These are phyloP conservation scores for Agrochola lychnidis DNA, from an alignment of 2,888 invertebrate genomes.

Conservation along the genomic window DNA sequence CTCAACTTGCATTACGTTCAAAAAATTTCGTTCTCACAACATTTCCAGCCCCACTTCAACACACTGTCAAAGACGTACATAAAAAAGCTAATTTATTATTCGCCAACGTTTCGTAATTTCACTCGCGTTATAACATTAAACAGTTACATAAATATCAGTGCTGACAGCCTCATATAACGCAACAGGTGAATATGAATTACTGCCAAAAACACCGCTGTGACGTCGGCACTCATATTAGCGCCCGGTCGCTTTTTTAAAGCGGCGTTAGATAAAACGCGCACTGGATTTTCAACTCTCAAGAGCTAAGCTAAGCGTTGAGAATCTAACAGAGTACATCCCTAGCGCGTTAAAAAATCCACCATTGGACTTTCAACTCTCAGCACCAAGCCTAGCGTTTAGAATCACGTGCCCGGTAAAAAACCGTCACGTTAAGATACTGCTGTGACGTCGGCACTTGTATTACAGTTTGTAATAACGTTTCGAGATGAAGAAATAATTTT, in stretches of 20 bases:
- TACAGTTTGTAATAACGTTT: slow-evolving; percentile 34
- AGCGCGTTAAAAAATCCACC: neutral
- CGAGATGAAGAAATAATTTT: slow-evolving; percentile 37
- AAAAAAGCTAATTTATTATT: slow-evolving; percentile 43
- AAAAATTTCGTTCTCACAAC: neutral
- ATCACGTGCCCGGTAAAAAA: neutral
- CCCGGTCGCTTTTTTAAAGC: neutral
- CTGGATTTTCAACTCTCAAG: neutral
- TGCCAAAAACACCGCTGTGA: slow-evolving; percentile 52
- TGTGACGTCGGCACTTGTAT: slow-evolving; percentile 43
- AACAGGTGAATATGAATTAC: slow-evolving; percentile 61
- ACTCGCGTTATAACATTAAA: slow-evolving; percentile 48
- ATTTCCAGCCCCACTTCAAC: too few species aligned
- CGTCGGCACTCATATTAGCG: slow-evolving; percentile 35
- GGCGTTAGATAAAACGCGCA: neutral
- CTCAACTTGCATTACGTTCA: neutral
- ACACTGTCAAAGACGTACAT: neutral
- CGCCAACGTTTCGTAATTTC: slow-evolving; percentile 50
- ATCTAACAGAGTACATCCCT: neutral
- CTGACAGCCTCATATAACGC: slow-evolving; percentile 43
- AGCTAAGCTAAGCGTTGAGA: neutral
- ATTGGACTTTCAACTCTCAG: neutral
- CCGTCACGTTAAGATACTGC: slow-evolving; percentile 25
- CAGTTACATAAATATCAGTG: slow-evolving; percentile 48
- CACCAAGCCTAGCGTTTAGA: neutral